Evolutionary conservation across 2,797 vertebrate species (phyloP).

Genomic region (Caiman crocodilus): DNA sequence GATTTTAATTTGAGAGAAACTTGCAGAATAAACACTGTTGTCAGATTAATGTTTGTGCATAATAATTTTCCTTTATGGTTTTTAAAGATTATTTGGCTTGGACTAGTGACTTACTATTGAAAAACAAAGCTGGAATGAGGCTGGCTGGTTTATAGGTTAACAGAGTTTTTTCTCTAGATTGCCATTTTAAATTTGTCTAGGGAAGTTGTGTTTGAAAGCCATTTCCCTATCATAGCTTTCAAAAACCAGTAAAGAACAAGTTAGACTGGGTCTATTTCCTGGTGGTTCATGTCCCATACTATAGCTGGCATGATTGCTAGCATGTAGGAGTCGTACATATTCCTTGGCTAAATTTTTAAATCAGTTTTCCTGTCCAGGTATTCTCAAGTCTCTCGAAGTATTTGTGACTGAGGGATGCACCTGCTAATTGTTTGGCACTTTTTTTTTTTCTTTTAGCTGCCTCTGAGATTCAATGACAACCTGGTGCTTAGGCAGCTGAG

Average conservation of each 20-base stretch:
- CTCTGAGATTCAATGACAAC: conserved; percentile 91
- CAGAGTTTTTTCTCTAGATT: neutral
- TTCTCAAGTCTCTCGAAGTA: neutral
- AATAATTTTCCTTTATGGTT: neutral
- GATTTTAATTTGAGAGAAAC: neutral
- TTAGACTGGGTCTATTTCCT: rapidly evolving
- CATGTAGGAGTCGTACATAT: rapidly evolving
- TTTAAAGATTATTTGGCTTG: neutral
- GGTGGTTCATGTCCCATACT: neutral
- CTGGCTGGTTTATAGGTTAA: neutral
- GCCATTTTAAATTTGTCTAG: neutral
- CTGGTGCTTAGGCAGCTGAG: conserved; percentile 96
- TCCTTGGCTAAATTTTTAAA: neutral
- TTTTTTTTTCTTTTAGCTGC: conserved; percentile 84
- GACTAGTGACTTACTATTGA: neutral
- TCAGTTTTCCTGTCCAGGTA: rapidly evolving
- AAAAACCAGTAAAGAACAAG: neutral
- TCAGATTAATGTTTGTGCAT: neutral
- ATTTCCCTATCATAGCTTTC: neutral
- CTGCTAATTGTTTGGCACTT: neutral
- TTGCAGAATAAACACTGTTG: neutral
- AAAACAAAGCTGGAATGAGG: neutral
- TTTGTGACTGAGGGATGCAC: neutral
- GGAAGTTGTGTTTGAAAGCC: neutral
- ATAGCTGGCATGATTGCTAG: rapidly evolving